These are phyloP conservation scores for Paradoxurus hermaphroditus DNA, from an alignment of 2,113 vertebrate species.

Conservation along the genomic window DNA sequence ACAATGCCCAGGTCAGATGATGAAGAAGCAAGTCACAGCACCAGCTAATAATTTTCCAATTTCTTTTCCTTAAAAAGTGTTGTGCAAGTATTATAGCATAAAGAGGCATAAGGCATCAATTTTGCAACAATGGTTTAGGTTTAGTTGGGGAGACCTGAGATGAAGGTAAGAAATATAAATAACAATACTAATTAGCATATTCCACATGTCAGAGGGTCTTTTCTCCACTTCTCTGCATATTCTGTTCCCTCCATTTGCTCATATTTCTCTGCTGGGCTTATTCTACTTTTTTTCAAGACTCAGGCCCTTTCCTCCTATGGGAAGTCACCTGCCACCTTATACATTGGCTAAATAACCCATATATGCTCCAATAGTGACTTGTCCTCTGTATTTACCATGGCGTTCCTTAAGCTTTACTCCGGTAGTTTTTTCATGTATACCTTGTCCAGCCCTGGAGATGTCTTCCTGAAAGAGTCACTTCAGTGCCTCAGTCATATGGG, in stretches of 20 bases:
- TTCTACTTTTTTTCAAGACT: background rate
- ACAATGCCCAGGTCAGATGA: background rate
- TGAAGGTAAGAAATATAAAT: background rate
- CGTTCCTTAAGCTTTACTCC: rapidly evolving
- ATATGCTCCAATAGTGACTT: background rate
- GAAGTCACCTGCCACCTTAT: background rate
- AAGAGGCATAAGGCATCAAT: background rate
- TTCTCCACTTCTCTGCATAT: background rate
- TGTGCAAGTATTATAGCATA: background rate
- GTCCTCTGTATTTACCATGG: background rate
- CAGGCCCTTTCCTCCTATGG: background rate
- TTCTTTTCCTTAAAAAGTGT: background rate
- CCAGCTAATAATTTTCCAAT: background rate
- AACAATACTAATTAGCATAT: background rate
- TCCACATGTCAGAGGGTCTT: background rate
- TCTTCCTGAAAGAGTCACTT: background rate
- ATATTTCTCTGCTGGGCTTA: background rate
- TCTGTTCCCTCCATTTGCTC: background rate
- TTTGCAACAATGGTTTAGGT: background rate
- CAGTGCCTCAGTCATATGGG: background rate
- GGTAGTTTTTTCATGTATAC: background rate
- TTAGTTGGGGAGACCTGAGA: background rate
- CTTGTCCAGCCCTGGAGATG: rapidly evolving
- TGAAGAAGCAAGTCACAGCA: background rate
- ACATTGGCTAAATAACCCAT: background rate